Conservation (phyloP, 2,113 vertebrate genomes). For the Morone chrysops region DNA sequence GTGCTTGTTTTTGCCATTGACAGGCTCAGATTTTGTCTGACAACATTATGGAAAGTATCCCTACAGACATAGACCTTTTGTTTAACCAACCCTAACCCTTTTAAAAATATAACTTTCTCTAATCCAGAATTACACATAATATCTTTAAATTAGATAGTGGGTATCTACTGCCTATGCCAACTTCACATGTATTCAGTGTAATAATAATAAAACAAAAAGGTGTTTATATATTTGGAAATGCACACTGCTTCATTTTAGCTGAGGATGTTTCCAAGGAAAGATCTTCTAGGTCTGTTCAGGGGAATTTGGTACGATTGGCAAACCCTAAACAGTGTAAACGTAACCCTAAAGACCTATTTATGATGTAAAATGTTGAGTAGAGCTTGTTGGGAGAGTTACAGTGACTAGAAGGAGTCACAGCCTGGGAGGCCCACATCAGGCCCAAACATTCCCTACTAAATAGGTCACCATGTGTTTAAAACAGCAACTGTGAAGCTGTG, state of each 20-base stretch:
- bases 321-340: neutral
- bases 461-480: neutral
- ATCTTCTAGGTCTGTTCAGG: neutral
- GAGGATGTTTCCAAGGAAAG: neutral
- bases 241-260: neutral
- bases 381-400: neutral
- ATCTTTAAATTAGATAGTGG: neutral
- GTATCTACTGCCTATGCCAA: neutral
- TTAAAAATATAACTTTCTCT: too few relatives aligned
- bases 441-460: neutral
- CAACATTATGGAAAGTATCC: too few relatives aligned
- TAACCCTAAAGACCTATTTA: neutral
- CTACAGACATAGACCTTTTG: too few relatives aligned
- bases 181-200: neutral
- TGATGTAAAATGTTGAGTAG: neutral
- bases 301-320: neutral
- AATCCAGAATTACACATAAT: neutral
- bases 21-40: too few relatives aligned
- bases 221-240: neutral
- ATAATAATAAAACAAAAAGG: neutral
- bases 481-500: neutral
- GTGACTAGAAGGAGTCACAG: neutral
- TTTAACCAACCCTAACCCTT: too few relatives aligned
- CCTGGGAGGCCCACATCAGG: neutral
- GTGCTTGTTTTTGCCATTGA: too few relatives aligned